These are phyloP conservation scores for Drosophila affinis DNA, from an alignment of 2,888 invertebrate species.

Conservation along the genomic window DNA sequence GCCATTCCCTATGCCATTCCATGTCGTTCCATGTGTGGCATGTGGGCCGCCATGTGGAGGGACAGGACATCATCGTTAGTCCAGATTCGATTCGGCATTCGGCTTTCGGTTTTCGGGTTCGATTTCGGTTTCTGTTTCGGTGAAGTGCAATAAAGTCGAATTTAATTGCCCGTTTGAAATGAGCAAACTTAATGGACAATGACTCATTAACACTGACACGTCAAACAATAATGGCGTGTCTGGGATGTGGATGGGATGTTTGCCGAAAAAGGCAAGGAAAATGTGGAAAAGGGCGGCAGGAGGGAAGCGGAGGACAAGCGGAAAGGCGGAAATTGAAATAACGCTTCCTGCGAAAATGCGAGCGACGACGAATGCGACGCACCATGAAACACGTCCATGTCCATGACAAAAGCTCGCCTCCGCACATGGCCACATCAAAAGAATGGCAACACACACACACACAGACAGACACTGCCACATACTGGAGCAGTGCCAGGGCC, in stretches of 20 bases:
- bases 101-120: slow-evolving; percentile 14
- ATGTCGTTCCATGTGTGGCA: not conserved
- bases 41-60: slow-evolving; percentile 1
- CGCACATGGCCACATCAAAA: slow-evolving; percentile 66
- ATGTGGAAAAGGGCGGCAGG: not conserved
- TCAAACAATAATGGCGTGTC: slow-evolving; percentile 80
- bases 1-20: not conserved
- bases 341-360: slow-evolving; percentile 71
- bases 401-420: slow-evolving; percentile 61
- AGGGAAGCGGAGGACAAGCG: slow-evolving; percentile 47
- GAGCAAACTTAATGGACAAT: slow-evolving; percentile 80
- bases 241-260: slow-evolving; percentile 60
- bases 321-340: slow-evolving; percentile 80
- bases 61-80: slow-evolving; percentile 18
- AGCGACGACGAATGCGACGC: slow-evolving; percentile 35
- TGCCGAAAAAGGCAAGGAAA: slow-evolving; percentile 25
- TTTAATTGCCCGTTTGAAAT: slow-evolving; percentile 79
- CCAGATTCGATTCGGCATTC: slow-evolving; percentile 60
- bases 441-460: slow-evolving; percentile 46
- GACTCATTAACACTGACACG: slow-evolving; percentile 82
- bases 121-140: slow-evolving; percentile 34
- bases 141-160: slow-evolving; percentile 80
- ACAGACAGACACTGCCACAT: slow-evolving; percentile 24
- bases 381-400: slow-evolving; percentile 48
- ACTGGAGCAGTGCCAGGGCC: slow-evolving; percentile 13